A percentile compares a stretch with the other conserved stretches of the same genome.
These are phyloP conservation scores for Melangyna quadrimaculata DNA, from an alignment of 2,888 invertebrate genomes.

Conservation along the genomic window DNA sequence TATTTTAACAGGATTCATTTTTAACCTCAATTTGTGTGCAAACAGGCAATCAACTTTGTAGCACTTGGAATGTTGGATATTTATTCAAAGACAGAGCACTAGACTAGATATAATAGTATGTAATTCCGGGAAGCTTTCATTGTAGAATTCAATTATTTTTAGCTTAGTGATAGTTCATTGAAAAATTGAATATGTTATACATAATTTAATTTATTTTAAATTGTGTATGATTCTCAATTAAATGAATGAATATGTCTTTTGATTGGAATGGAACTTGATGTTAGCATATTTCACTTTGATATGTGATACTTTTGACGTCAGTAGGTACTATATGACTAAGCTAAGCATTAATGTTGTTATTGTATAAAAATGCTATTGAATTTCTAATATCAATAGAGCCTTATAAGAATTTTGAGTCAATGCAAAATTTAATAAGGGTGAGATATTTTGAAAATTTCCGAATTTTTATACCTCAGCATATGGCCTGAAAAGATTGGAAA, in stretches of 20 bases:
- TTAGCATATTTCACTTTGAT: too few species aligned
- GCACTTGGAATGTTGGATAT: background rate
- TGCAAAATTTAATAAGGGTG: too few species aligned
- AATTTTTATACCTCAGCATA: too few species aligned
- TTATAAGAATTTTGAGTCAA: too few species aligned
- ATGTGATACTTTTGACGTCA: too few species aligned
- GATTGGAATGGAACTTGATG: too few species aligned
- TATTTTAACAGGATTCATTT: slow-evolving; percentile 3
- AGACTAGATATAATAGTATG: background rate
- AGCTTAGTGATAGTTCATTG: background rate
- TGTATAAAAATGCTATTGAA: too few species aligned
- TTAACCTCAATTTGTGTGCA: background rate
- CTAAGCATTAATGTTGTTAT: too few species aligned
- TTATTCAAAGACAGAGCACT: background rate
- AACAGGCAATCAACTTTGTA: slow-evolving; percentile 8
- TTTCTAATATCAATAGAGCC: too few species aligned
- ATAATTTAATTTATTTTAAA: background rate
- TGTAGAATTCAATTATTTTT: background rate
- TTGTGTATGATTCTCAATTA: background rate
- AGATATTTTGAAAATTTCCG: too few species aligned
- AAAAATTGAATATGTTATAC: background rate
- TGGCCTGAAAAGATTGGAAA: too few species aligned
- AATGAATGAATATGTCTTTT: background rate
- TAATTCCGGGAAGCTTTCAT: background rate
- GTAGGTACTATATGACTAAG: too few species aligned